These are phyloP conservation scores for Drusus annulatus DNA, from an alignment of 1,140 invertebrate species.

Conservation along the genomic window DNA sequence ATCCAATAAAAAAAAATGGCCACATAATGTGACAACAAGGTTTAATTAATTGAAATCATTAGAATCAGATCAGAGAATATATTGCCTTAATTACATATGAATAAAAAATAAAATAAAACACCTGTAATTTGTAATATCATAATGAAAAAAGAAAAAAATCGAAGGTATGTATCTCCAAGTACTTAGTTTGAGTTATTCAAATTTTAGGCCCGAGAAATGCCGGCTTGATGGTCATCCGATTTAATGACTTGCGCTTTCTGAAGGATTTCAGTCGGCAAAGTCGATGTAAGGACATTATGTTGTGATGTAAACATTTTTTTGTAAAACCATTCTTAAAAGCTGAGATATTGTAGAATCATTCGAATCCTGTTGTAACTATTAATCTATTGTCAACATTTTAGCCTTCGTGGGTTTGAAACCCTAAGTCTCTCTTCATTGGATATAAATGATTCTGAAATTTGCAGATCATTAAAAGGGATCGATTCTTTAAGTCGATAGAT, in stretches of 20 bases:
- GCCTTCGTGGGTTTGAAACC: slow-evolving; percentile 12
- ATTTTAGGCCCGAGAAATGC: background rate
- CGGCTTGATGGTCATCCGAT: background rate
- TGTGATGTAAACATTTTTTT: slow-evolving; percentile 53
- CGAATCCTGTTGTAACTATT: slow-evolving; percentile 23
- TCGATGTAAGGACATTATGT: slow-evolving; percentile 33
- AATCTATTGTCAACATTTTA: slow-evolving; percentile 45
- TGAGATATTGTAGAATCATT: slow-evolving; percentile 47
- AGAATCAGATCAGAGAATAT: too few relatives aligned
- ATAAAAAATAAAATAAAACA: too few relatives aligned
- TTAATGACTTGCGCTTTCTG: slow-evolving; percentile 47
- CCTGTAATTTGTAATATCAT: too few relatives aligned
- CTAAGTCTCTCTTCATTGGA: background rate
- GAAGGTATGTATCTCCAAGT: too few relatives aligned
- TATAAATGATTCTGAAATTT: slow-evolving; percentile 14
- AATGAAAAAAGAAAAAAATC: too few relatives aligned
- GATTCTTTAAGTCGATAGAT: background rate
- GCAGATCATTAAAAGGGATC: slow-evolving; percentile 31
- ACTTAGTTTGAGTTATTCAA: background rate
- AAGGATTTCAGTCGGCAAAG: slow-evolving; percentile 41
- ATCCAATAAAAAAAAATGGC: too few relatives aligned
- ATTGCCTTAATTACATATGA: too few relatives aligned
- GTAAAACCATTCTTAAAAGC: slow-evolving; percentile 42
- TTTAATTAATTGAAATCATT: too few relatives aligned
- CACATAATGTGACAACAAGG: too few relatives aligned